Base-by-base conservation (phyloP, 2,113 vertebrate genomes). In the Athene noctua region DNA sequence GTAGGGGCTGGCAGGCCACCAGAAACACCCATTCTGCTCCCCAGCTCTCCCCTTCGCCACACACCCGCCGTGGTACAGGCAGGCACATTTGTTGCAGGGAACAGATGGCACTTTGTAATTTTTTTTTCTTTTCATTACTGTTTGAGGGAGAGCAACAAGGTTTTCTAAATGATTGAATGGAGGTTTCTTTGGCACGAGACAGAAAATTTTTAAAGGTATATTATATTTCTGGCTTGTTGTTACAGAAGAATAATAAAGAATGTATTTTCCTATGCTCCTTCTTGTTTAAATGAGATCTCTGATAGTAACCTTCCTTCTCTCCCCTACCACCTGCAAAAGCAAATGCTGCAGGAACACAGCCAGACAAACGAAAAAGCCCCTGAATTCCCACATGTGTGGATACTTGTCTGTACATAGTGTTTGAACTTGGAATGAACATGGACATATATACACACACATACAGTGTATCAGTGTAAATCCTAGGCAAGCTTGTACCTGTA, bases 171-270 rank as follows among this genome's bases (percentile, higher is more conserved):
- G 97, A 90, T 29, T 93, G 63, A 93, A 95, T 94, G 96, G 95
- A 96, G 94, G 95, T 96, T 96, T 95, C 97, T 97, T 97, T 96
- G 97, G 97, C 97, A 96, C 61, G 97, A 97, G 97, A 97, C 80
- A 96, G 97, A 96, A 96, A 68, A 97, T 98, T 98, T 98, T 98
- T 98, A 98, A 98, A 98, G 98, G 96, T 98, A 98, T 98, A 98
- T 97, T 98, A 98, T 98, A 98, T 98, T 98, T 98, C 98, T 98
- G 98, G 98, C 97, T 98, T 98, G 98, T 98, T 98, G 98, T 98
- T 98, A 98, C 98, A 98, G 98, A 98, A 98, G 97, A 98, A 95
- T 96, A 98, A 98, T 98, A 98, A 98, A 98, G 98, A 98, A 98
- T 98, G 98, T 98, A 98, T 98, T 98, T 98, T 98, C 98, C 97